Base-by-base conservation (phyloP, 1,140 invertebrate species). In the Dendrolimus punctatus region DNA sequence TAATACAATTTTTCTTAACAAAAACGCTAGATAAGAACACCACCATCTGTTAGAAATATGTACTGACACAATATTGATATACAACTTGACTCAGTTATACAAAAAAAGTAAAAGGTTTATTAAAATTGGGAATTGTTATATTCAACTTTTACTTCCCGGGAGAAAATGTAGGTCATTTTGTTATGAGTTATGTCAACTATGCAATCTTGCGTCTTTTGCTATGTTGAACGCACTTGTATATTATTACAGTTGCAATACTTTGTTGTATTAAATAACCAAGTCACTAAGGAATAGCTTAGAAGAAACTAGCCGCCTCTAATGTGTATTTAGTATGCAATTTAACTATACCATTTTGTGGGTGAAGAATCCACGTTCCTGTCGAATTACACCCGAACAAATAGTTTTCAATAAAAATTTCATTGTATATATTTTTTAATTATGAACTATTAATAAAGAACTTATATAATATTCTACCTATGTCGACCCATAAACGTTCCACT, bases 101-200 rank as follows among this genome's bases (percentile, higher is more conserved):
- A 45, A 53, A 56, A 53, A 39, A 2, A 6, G 23, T 47, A 46
- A 47, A 53, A 38, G 51, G 46, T 49, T 45, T 57, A 47, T 58
- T 46, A 58, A 62, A 58, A 62, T 62, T 58, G 56, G 59, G 59
- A 55, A 51, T 57, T 57, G 51, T 51, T 57, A 23, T 10, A 45
- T 54, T 45, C 45, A 51, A 45, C 52, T 6, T 44, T 43, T 40
- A 60, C 55, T 61, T 61, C 59, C 59, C 57, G 49, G 49, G 37
- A 51, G 38, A 51, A 42, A 52, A 60, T 52, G 46, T 60, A 53
- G 58, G 53, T 39, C 49, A 43, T 23, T 23, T 39, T n/a, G 40
- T 48, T 51, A 40, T 61, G 50, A 61, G 54, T 57, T 57, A 54
- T 57, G 59, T 57, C 51, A 46, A 50, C 51, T n/a, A 9, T 42